phyloP scores from a whole-genome alignment of 2,888 invertebrate species.

The Heliconius ismenius region DNA sequence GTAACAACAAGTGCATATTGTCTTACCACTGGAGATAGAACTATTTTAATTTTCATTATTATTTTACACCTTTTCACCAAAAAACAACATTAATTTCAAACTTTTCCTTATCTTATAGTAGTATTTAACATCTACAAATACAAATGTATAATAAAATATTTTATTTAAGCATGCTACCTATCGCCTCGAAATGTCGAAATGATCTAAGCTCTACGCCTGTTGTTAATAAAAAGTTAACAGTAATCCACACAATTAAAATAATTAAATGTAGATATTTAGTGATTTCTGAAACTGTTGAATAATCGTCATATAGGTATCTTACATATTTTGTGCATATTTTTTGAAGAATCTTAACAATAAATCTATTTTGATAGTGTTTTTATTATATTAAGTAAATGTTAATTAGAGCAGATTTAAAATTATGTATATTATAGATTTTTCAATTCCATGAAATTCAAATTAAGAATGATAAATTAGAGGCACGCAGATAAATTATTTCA shows the following conservation, averaged over 20 bases:
- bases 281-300: no score
- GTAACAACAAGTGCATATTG: conserved; percentile 11
- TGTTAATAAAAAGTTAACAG: not conserved
- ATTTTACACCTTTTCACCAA: not conserved
- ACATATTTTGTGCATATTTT: no score
- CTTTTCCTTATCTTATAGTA: not conserved
- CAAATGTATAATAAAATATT: no score
- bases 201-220: not conserved
- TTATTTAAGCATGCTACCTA: not conserved
- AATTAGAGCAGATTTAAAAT: no score
- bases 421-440: no score
- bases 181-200: not conserved
- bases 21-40: not conserved
- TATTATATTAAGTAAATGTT: no score
- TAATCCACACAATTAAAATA: not conserved
- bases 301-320: no score
- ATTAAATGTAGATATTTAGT: not conserved
- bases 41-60: not conserved
- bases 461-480: no score
- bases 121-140: not conserved
- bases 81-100: not conserved
- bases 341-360: no score
- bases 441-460: no score
- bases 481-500: no score
- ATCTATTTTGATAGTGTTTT: no score